These are phyloP conservation scores for Ormyrus labotus DNA, from an alignment of 2,888 invertebrate species.

Conservation along the genomic window DNA sequence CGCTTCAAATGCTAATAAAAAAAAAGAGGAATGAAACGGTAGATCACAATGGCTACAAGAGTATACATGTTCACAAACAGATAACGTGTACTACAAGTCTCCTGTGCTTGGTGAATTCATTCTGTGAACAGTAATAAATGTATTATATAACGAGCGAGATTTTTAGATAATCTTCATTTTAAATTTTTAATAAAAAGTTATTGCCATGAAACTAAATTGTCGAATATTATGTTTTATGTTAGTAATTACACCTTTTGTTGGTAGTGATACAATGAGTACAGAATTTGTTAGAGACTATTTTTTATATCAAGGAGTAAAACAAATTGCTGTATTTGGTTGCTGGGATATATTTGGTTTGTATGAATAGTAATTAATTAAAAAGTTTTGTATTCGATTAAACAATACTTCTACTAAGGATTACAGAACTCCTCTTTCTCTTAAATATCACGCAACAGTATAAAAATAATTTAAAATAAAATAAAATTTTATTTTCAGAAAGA, in stretches of 20 bases:
- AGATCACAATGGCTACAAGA: background rate
- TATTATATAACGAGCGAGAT: background rate
- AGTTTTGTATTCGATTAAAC: too few relatives aligned
- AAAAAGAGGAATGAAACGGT: constrained; percentile 1
- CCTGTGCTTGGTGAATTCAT: too few relatives aligned
- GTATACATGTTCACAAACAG: background rate
- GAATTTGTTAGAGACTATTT: constrained; percentile 60
- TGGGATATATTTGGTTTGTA: constrained; percentile 58
- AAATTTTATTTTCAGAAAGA: constrained; percentile 53
- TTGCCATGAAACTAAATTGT: constrained; percentile 2
- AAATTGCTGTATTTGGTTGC: constrained; percentile 61
- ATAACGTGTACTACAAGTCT: background rate
- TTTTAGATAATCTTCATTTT: background rate
- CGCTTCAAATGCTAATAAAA: background rate
- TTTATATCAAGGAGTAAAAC: constrained; percentile 57
- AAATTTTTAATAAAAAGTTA: background rate
- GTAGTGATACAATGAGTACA: constrained; percentile 18
- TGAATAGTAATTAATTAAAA: background rate
- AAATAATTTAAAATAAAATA: constrained; percentile 8
- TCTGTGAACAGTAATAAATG: background rate
- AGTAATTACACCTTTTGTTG: background rate
- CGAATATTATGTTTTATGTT: constrained; percentile 18
- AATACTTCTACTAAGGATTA: too few relatives aligned
- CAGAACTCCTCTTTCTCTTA: too few relatives aligned
- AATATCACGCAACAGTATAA: background rate